Base-by-base conservation (phyloP, 1,140 invertebrate genomes). In the Mercenaria mercenaria region DNA sequence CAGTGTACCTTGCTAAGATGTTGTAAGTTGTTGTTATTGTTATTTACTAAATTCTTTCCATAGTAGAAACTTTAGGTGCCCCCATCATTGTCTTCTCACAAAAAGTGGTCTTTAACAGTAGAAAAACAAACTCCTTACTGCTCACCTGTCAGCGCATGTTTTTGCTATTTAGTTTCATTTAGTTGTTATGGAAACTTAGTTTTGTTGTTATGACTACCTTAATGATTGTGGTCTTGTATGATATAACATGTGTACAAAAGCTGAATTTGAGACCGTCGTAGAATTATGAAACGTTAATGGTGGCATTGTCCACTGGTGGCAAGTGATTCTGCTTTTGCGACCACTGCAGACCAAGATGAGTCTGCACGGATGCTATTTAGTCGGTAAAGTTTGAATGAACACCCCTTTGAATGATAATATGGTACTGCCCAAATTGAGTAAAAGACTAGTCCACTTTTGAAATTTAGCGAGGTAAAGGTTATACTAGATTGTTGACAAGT, bases 91-190 rank as follows among this genome's bases (percentile, higher is more conserved):
- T 41, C 47, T 39, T 87, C 29, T 77, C 23, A 76, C 83, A 76
- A 76, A 85, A 85, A 85, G 83, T 85, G 83, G 83, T 74, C 18
- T 50, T 72, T 85, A 85, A 72, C 64, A 47, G 64, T 85, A 85
- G 83, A 85, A 26, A 85, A 72, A 72, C 47, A 50, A 32, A 56
- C 69, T 47, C 64, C 43, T 84, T 50, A 34, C 56, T 79, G 76
- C 76, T 79, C 76, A 79, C 76, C 76, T 79, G 76, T 79, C 47
- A 32, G 76, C 47, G 13, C 29, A 18, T 52, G 50, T 37, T 47
- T 26, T 34, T 79, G 15, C 15, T 56, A 50, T 79, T 56, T 56
- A 79, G 76, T 79, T 79, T 56, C 56, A 26, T 79, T 79, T 79
- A 79, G 76, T 79, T 59, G 3, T 1, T 29, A 37, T 72, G 11